phyloP scores from a whole-genome alignment of 2,888 invertebrate species.

The Mylabris sibirica region DNA sequence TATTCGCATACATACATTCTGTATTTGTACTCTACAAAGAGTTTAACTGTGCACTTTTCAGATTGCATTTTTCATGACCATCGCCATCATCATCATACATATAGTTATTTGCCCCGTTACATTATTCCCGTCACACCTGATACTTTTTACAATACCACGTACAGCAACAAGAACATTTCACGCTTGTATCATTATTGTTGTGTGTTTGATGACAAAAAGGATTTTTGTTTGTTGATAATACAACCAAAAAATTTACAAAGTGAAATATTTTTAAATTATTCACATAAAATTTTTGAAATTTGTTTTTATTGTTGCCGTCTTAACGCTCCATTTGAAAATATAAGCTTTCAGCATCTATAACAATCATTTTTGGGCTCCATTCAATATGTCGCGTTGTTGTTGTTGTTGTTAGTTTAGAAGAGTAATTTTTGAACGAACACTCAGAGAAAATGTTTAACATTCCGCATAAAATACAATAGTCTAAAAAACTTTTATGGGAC shows the following conservation, averaged over 20 bases:
- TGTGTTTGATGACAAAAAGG: neutral
- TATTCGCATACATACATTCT: neutral
- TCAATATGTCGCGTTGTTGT: slow-evolving; percentile 39
- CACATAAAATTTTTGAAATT: neutral
- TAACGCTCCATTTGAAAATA: neutral
- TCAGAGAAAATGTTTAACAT: slow-evolving; percentile 25
- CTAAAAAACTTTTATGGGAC: slow-evolving; percentile 30
- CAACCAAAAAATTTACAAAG: neutral
- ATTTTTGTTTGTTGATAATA: neutral
- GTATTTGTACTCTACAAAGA: neutral
- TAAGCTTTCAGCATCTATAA: neutral
- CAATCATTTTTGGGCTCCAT: neutral
- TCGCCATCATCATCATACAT: neutral
- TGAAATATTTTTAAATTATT: neutral
- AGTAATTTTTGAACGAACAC: slow-evolving; percentile 31
- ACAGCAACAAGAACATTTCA: slow-evolving; percentile 19
- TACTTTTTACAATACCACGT: neutral
- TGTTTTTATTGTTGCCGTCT: neutral
- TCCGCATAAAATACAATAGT: slow-evolving; percentile 29
- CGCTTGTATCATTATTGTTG: slow-evolving; percentile 3
- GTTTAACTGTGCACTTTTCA: slow-evolving; percentile 14
- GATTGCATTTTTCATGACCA: slow-evolving; percentile 17
- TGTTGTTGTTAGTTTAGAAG: slow-evolving; percentile 29
- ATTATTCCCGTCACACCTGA: slow-evolving; percentile 17
- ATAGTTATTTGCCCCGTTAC: neutral